These are phyloP conservation scores for Zeugodacus cucurbitae DNA, from an alignment of 1,140 invertebrate genomes.

Conservation along the genomic window DNA sequence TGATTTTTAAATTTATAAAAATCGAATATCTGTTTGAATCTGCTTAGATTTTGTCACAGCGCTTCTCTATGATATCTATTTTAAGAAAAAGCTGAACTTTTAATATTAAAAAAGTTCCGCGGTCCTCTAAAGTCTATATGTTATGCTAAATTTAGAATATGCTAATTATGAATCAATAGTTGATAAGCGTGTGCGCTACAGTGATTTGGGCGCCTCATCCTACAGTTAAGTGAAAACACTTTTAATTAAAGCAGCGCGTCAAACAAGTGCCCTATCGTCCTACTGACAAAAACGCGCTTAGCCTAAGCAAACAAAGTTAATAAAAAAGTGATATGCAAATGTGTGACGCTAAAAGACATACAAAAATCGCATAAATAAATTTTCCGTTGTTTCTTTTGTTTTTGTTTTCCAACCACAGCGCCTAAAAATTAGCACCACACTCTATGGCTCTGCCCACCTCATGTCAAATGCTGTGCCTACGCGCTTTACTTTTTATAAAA, in stretches of 20 bases:
- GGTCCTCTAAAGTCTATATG: too few species aligned
- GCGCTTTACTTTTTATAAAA: neutral
- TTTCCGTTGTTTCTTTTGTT: neutral
- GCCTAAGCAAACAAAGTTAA: neutral
- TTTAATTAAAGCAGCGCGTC: neutral
- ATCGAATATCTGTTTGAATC: too few species aligned
- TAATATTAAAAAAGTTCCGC: too few species aligned
- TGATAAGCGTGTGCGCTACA: too few species aligned
- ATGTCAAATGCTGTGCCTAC: neutral
- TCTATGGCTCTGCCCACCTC: neutral
- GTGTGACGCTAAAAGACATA: neutral
- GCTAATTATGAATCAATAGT: too few species aligned
- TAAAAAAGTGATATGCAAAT: neutral
- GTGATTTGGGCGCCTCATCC: too few species aligned
- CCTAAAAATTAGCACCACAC: neutral
- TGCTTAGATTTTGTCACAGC: too few species aligned
- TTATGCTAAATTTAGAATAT: too few species aligned
- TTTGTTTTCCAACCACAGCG: neutral
- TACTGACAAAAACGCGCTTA: neutral
- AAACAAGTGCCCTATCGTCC: neutral
- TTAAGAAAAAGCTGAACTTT: too few species aligned
- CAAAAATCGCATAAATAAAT: conserved; percentile 2
- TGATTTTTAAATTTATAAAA: too few species aligned
- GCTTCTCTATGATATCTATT: too few species aligned
- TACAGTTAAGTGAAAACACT: neutral